Conservation (phyloP, 2,888 invertebrate genomes). For the Epistrophe grossulariae region DNA sequence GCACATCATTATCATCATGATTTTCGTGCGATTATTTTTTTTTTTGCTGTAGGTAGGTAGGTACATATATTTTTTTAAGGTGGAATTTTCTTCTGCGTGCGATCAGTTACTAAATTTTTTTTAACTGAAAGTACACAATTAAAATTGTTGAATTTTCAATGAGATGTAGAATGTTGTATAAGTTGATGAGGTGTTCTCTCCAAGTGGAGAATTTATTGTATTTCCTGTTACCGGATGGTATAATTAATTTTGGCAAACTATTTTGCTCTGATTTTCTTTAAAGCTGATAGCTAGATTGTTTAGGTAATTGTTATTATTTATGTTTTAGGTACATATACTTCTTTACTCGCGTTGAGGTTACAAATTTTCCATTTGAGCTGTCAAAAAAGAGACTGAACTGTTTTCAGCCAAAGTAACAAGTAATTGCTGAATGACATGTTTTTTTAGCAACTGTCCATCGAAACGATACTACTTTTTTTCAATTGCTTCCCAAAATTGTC, state of each 20-base stretch:
- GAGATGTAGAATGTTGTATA: conserved; percentile 10
- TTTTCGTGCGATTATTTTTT: not conserved
- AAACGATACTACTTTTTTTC: too few relatives aligned
- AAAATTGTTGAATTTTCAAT: conserved; percentile 36
- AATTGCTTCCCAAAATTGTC: too few relatives aligned
- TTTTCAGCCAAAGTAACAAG: too few relatives aligned
- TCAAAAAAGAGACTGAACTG: too few relatives aligned
- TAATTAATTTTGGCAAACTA: conserved; percentile 3
- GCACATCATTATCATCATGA: conserved; percentile 35
- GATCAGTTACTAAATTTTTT: conserved; percentile 9
- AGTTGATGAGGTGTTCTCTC: conserved; percentile 12
- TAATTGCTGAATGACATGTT: too few relatives aligned
- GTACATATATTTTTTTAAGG: not conserved
- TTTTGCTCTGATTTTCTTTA: not conserved
- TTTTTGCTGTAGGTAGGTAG: not conserved
- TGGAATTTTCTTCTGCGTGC: conserved; percentile 19
- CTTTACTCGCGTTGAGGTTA: too few relatives aligned
- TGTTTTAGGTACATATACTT: too few relatives aligned
- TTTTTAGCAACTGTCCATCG: too few relatives aligned
- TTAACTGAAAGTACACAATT: conserved; percentile 23
- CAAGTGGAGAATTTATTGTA: conserved; percentile 12
- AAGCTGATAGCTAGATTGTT: not conserved
- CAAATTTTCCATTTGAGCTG: too few relatives aligned
- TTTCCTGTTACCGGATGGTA: conserved; percentile 33
- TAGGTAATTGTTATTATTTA: not conserved